phyloP scores from a whole-genome alignment of 2,888 invertebrate genomes.

The Pantelozetes paolii region DNA sequence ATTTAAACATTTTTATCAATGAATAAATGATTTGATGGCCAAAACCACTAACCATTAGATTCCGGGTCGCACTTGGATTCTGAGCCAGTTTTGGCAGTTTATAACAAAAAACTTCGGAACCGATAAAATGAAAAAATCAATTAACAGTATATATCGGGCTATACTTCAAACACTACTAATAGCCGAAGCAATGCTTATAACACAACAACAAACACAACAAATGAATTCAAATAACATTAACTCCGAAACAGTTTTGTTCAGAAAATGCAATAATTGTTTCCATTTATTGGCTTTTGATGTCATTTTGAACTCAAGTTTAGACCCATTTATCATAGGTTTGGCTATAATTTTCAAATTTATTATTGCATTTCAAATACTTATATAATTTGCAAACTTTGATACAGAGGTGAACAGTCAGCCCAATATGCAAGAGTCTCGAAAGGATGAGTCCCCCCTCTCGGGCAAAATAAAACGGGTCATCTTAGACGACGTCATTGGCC shows the following conservation, averaged over 20 bases:
- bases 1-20: neutral
- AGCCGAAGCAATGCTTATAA: conserved; percentile 45
- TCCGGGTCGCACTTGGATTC: conserved; percentile 47
- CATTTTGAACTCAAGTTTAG: conserved; percentile 52
- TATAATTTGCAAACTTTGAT: neutral
- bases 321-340: conserved; percentile 50
- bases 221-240: conserved; percentile 22
- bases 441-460: conserved; percentile 46
- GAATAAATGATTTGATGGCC: conserved; percentile 6
- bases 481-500: conserved; percentile 49
- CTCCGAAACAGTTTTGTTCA: conserved; percentile 5
- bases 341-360: neutral
- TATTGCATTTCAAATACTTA: neutral
- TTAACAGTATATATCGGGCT: conserved; percentile 46
- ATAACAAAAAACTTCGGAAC: conserved; percentile 48
- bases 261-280: conserved; percentile 49
- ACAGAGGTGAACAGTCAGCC: conserved; percentile 51
- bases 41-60: conserved; percentile 43
- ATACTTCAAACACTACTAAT: conserved; percentile 48
- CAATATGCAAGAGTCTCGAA: conserved; percentile 48
- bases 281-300: conserved; percentile 52
- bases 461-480: conserved; percentile 48
- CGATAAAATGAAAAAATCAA: conserved; percentile 46
- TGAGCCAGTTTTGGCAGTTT: conserved; percentile 49
- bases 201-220: conserved; percentile 39